Evolutionary conservation across 1,140 invertebrate genomes (phyloP), one percentile per base, ranked within the genome.

Genomic region (Hyles vespertilio): DNA sequence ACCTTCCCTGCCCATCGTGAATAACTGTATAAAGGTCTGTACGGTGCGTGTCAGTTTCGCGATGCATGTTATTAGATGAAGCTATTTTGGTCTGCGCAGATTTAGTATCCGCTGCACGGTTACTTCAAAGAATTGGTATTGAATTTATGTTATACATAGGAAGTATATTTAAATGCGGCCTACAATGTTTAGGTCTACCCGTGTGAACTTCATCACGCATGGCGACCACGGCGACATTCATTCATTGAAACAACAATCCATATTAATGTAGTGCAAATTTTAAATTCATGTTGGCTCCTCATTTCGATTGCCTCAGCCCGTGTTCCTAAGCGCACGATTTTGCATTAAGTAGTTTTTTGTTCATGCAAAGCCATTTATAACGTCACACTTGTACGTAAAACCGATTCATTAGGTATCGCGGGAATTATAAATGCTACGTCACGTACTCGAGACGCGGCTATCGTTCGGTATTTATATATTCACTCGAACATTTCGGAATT

Each of bases 181-280:
- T 84, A 83, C 78, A 82, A 82, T 82, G 80, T 81, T 84, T 79
- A 84, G 78, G 78, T 79, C 69, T 76, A 81, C 81, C 76, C 85
- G 85, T 88, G 84, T 81, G 85, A 88, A 88, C 83, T 86, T 88
- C 80, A 86, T 87, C 79, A 72, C 66, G 81, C 73, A 88, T 88
- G 82, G 81, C 79, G 76, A 81, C 77, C 84, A 84, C 81, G 84
- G 32, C 75, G 62, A 75, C 79, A 81, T 83, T 83, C 85, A 87
- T 89, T 89, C 86, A 89, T 89, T 84, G 86, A 87, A 89, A 87
- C 84, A 69, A 79, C 84, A 75, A 87, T 87, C 84, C 84, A 89
- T 89, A 87, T 84, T 87, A 87, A 89, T 89, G 84, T 80, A 84
- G 78, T 84, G 79, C 82, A 89, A 84, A 89, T 87, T 89, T 89